Evolutionary conservation across 1,140 invertebrate genomes (phyloP).

Genomic region (Anagrus nilaparvatae): DNA sequence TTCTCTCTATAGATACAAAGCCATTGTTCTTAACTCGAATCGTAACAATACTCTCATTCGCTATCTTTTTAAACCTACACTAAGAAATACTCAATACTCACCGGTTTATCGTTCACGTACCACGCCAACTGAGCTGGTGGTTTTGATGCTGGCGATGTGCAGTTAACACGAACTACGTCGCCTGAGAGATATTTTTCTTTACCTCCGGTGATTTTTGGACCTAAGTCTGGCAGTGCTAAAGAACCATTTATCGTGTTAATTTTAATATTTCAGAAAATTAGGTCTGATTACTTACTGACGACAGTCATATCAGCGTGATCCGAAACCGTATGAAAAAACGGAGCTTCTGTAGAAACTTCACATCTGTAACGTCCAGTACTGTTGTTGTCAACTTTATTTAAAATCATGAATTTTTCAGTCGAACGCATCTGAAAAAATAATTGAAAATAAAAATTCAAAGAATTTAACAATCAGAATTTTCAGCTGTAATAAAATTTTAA

Average conservation of each 20-base stretch:
- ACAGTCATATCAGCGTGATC: slow-evolving; percentile 41
- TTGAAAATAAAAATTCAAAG: no score
- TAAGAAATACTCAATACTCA: no score
- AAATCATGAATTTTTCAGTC: slow-evolving; percentile 29
- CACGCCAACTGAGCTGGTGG: slow-evolving; percentile 74
- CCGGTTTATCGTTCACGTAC: slow-evolving; percentile 80
- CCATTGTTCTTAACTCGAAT: no score
- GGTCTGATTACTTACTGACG: slow-evolving; percentile 33
- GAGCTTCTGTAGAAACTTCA: slow-evolving; percentile 45
- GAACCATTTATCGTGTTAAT: slow-evolving; percentile 5
- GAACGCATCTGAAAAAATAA: slow-evolving; percentile 14
- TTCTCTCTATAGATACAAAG: no score
- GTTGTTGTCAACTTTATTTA: slow-evolving; percentile 34
- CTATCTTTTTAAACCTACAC: no score
- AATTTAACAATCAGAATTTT: no score
- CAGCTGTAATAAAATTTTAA: no score
- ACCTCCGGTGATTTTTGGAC: slow-evolving; percentile 73
- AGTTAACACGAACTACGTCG: slow-evolving; percentile 70
- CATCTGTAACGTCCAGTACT: slow-evolving; percentile 43
- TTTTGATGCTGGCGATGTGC: slow-evolving; percentile 70
- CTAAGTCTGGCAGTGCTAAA: slow-evolving; percentile 67
- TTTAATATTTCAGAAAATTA: neutral
- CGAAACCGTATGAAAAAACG: slow-evolving; percentile 41
- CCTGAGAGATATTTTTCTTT: slow-evolving; percentile 69
- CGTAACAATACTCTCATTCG: no score